A percentile compares a stretch with the other conserved stretches of the same genome.
These are phyloP conservation scores for Caenorhabditis brenneri DNA, from an alignment of 1,140 invertebrate species.

Conservation along the genomic window DNA sequence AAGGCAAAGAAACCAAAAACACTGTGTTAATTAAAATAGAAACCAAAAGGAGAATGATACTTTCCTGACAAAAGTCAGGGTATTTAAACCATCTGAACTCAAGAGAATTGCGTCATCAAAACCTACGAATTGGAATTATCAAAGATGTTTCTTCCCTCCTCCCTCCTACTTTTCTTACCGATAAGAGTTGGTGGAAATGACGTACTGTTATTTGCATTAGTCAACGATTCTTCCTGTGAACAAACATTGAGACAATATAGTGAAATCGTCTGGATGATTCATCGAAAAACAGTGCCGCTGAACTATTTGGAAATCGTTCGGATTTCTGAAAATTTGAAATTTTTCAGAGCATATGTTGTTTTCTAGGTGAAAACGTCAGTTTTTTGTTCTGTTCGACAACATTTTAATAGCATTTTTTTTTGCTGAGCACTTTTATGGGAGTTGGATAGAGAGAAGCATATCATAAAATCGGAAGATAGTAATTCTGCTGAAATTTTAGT, in stretches of 20 bases:
- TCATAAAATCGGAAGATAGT: no score
- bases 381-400: no score
- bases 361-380: no score
- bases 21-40: neutral
- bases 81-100: neutral
- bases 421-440: no score
- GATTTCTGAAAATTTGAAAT: neutral
- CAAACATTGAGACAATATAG: neutral
- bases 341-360: no score
- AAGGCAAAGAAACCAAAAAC: neutral
- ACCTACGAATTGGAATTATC: neutral
- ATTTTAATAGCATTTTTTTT: no score
- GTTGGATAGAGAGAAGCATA: no score
- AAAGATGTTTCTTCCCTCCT: neutral
- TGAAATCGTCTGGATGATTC: neutral
- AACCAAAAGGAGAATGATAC: neutral
- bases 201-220: conserved; percentile 35
- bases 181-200: neutral
- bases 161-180: no score
- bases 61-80: neutral
- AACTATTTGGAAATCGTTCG: neutral
- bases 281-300: neutral
- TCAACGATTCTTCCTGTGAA: neutral
- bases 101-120: neutral
- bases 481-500: no score